Conservation (phyloP, 2,888 invertebrate genomes). For the Melitaea athalia region DNA sequence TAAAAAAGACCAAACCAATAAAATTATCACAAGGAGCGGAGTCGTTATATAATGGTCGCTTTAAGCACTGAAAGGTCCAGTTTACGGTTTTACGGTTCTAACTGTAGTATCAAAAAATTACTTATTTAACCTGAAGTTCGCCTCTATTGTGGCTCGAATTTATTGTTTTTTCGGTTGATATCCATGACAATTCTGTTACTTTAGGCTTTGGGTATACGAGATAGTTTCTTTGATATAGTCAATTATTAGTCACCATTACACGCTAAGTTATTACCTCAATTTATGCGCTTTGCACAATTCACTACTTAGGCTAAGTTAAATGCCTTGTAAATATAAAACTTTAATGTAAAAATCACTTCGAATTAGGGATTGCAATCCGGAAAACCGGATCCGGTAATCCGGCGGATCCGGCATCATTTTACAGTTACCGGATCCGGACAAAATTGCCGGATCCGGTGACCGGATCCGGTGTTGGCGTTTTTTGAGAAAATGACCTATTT, state of each 20-base stretch:
- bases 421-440: no score
- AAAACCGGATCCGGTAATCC: no score
- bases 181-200: constrained; percentile 65
- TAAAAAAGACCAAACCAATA: constrained; percentile 67
- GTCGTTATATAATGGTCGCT: constrained; percentile 66
- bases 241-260: constrained; percentile 80
- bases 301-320: constrained; percentile 56
- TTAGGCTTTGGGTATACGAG: constrained; percentile 45
- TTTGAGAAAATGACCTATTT: no score
- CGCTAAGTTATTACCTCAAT: constrained; percentile 80
- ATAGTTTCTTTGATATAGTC: constrained; percentile 62
- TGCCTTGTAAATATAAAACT: constrained; percentile 31
- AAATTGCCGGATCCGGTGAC: no score
- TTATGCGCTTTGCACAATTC: constrained; percentile 80
- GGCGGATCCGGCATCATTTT: no score
- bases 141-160: constrained; percentile 39
- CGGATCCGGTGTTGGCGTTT: no score
- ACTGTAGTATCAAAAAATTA: constrained; percentile 71
- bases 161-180: constrained; percentile 23
- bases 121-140: constrained; percentile 56
- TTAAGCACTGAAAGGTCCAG: no score
- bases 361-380: no score
- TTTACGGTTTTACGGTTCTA: constrained; percentile 67
- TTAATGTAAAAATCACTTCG: constrained; percentile 21
- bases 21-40: constrained; percentile 77